phyloP scores from a whole-genome alignment of 2,888 invertebrate species.

The Abrostola tripartita region DNA sequence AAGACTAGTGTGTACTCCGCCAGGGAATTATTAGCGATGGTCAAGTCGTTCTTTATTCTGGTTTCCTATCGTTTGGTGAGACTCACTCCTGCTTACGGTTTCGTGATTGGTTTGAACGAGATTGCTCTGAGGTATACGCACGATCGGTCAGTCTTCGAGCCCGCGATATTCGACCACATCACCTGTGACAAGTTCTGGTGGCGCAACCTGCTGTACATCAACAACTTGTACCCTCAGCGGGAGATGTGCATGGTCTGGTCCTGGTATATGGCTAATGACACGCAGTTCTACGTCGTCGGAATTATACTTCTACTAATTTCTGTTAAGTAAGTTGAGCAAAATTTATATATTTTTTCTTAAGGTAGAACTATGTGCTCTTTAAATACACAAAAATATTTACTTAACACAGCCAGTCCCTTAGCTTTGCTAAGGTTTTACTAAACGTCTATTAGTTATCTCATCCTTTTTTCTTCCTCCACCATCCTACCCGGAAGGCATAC shows the following conservation, averaged over 20 bases:
- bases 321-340: slow-evolving; percentile 88
- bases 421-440: no score
- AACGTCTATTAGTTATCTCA: no score
- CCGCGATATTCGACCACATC: slow-evolving; percentile 91
- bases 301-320: slow-evolving; percentile 90
- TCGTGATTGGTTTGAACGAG: slow-evolving; percentile 93
- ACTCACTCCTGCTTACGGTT: slow-evolving; percentile 94
- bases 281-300: slow-evolving; percentile 92
- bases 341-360: no score
- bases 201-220: slow-evolving; percentile 94
- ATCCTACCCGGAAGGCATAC: no score
- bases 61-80: slow-evolving; percentile 89
- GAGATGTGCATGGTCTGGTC: slow-evolving; percentile 95
- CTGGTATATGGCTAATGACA: slow-evolving; percentile 95
- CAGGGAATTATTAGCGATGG: slow-evolving; percentile 75
- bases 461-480: no score
- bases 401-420: neutral
- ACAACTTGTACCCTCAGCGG: slow-evolving; percentile 92
- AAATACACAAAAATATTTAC: neutral
- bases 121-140: slow-evolving; percentile 91
- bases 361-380: no score
- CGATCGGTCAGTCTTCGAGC: slow-evolving; percentile 92
- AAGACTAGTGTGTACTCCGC: slow-evolving; percentile 73
- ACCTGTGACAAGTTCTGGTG: slow-evolving; percentile 95
- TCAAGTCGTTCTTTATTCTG: slow-evolving; percentile 85